Conservation (phyloP, 2,888 invertebrate genomes). For the Herminia tarsipennalis region DNA sequence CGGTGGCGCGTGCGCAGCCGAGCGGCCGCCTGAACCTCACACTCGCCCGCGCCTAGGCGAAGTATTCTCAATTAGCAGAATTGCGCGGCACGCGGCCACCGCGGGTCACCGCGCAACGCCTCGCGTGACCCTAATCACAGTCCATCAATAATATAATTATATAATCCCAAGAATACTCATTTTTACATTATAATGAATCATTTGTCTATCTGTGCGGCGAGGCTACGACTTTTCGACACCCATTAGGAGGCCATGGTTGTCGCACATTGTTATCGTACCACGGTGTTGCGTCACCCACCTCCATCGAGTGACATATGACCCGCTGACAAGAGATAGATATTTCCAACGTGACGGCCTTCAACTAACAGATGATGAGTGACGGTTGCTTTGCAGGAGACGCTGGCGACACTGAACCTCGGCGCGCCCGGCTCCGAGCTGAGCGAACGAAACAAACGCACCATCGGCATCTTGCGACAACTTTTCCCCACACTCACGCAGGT, state of each 20-base stretch:
- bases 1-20: conserved; percentile 20
- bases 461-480: conserved; percentile 90
- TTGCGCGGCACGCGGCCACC: conserved; percentile 2
- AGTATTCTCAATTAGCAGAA: not conserved
- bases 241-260: conserved; percentile 20
- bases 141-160: conserved; percentile 51
- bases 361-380: not conserved
- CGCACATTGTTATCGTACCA: conserved; percentile 9
- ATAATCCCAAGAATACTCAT: conserved; percentile 35
- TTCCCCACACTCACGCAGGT: conserved; percentile 92
- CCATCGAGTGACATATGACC: not conserved
- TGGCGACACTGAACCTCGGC: conserved; percentile 88
- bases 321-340: too few species aligned
- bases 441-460: conserved; percentile 91
- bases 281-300: not conserved
- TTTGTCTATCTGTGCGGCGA: conserved; percentile 14
- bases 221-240: conserved; percentile 25
- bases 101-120: conserved; percentile 28
- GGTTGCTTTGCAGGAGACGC: conserved; percentile 83
- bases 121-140: conserved; percentile 56
- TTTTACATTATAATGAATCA: conserved; percentile 22
- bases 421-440: conserved; percentile 88
- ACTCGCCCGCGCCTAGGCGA: not conserved
- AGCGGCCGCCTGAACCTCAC: conserved; percentile 6
- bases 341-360: not conserved